phyloP scores from a whole-genome alignment of 1,140 invertebrate species.

The Teleogryllus occipitalis region DNA sequence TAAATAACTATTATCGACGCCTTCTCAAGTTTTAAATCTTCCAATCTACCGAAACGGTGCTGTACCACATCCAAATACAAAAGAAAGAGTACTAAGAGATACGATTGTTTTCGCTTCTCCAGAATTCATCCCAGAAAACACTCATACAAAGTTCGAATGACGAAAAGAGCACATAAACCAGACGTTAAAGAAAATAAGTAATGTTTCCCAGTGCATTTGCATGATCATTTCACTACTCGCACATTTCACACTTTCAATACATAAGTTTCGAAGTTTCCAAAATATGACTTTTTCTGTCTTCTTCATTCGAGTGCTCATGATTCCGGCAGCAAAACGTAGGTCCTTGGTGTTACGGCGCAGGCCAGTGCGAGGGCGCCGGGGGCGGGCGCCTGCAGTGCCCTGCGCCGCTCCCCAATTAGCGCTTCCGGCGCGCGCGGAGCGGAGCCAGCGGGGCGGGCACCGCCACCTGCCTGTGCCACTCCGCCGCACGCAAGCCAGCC shows the following conservation, averaged over 20 bases:
- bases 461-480: too few relatives aligned
- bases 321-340: not conserved
- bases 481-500: too few relatives aligned
- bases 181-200: not conserved
- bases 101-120: too few relatives aligned
- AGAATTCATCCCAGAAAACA: too few relatives aligned
- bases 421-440: not conserved
- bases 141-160: not conserved
- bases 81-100: too few relatives aligned
- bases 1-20: too few relatives aligned
- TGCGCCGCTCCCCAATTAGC: not conserved
- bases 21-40: too few relatives aligned
- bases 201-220: not conserved
- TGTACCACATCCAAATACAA: too few relatives aligned
- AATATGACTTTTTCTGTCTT: not conserved
- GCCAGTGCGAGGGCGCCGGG: not conserved
- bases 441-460: not conserved
- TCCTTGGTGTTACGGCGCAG: not conserved
- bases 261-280: not conserved
- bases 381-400: not conserved
- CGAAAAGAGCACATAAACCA: not conserved
- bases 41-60: too few relatives aligned
- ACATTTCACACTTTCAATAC: not conserved
- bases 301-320: not conserved
- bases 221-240: not conserved